Evolutionary conservation across 2,888 invertebrate genomes (phyloP).

Genomic region (Clostera curtula): DNA sequence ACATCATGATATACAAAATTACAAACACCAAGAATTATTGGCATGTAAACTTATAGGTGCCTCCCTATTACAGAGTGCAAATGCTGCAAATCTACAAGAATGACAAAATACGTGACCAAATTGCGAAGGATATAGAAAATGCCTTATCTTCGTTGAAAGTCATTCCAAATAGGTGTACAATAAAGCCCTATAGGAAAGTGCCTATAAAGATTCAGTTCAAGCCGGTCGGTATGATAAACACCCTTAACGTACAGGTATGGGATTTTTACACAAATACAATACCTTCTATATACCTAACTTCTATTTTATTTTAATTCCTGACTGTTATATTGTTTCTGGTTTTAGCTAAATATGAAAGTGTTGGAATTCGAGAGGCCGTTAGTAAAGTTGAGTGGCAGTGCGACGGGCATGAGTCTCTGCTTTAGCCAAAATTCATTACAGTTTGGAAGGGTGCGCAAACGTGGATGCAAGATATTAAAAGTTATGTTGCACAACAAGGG

Average conservation of each 20-base stretch:
- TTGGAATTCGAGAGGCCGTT: slow-evolving; percentile 50
- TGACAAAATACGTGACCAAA: slow-evolving; percentile 46
- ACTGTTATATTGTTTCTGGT: slow-evolving; percentile 9
- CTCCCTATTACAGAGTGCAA: slow-evolving; percentile 36
- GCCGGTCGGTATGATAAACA: slow-evolving; percentile 57
- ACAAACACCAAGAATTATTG: too few relatives aligned
- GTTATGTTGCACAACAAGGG: slow-evolving; percentile 62
- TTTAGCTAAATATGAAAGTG: slow-evolving; percentile 61
- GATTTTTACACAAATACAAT: slow-evolving; percentile 1
- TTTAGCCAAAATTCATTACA: slow-evolving; percentile 61
- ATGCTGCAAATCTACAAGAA: slow-evolving; percentile 52
- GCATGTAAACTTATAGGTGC: background rate
- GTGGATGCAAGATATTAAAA: slow-evolving; percentile 57
- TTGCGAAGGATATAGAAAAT: slow-evolving; percentile 50
- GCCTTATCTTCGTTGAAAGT: slow-evolving; percentile 57
- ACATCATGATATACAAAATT: too few relatives aligned
- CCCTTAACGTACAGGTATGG: slow-evolving; percentile 52
- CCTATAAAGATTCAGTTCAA: slow-evolving; percentile 62
- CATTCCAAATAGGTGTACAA: slow-evolving; percentile 46
- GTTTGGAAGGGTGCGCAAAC: slow-evolving; percentile 60
- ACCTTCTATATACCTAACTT: background rate
- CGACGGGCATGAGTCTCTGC: slow-evolving; percentile 56
- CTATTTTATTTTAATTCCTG: too few relatives aligned
- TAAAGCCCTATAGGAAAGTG: slow-evolving; percentile 49
- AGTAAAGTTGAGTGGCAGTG: slow-evolving; percentile 55